These are phyloP conservation scores for Lagodon rhomboides DNA, from an alignment of 2,797 vertebrate species.

Conservation along the genomic window DNA sequence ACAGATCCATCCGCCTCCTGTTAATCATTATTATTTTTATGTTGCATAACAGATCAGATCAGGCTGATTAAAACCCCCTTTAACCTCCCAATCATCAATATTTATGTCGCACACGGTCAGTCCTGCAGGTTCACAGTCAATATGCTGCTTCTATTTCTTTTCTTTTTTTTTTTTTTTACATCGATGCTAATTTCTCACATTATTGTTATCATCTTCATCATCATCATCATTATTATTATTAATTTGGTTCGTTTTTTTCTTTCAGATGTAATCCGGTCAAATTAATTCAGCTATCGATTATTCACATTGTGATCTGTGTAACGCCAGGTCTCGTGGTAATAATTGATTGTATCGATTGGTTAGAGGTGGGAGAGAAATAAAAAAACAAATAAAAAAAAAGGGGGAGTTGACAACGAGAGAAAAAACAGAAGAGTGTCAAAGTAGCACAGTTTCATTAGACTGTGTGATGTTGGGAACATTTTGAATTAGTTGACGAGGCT, in stretches of 20 bases:
- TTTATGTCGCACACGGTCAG: slow-evolving; percentile 11
- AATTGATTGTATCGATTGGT: slow-evolving; percentile 79
- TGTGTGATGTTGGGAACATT: too few species aligned
- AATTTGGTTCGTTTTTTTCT: not conserved
- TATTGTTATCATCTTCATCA: slow-evolving; percentile 12
- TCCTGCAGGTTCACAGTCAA: slow-evolving; percentile 12
- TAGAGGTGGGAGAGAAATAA: slow-evolving; percentile 53
- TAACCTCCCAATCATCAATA: slow-evolving; percentile 1
- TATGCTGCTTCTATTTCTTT: too few species aligned
- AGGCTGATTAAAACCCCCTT: not conserved
- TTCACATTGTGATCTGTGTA: slow-evolving; percentile 63
- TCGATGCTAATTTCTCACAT: slow-evolving; percentile 30
- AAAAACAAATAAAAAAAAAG: slow-evolving; percentile 33
- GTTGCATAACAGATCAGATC: slow-evolving; percentile 34
- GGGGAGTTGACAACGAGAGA: slow-evolving; percentile 41
- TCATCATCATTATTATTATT: not conserved
- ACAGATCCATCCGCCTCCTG: not conserved
- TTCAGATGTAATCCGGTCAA: slow-evolving; percentile 38
- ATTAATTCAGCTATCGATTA: slow-evolving; percentile 77
- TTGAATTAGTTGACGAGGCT: not conserved
- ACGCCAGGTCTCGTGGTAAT: slow-evolving; percentile 62
- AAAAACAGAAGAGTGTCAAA: slow-evolving; percentile 25
- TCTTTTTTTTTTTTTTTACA: slow-evolving; percentile 20
- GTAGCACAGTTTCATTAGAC: not conserved
- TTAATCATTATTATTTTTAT: slow-evolving; percentile 6